Conservation (phyloP, 2,888 invertebrate species). For the Esperia sulphurella region DNA sequence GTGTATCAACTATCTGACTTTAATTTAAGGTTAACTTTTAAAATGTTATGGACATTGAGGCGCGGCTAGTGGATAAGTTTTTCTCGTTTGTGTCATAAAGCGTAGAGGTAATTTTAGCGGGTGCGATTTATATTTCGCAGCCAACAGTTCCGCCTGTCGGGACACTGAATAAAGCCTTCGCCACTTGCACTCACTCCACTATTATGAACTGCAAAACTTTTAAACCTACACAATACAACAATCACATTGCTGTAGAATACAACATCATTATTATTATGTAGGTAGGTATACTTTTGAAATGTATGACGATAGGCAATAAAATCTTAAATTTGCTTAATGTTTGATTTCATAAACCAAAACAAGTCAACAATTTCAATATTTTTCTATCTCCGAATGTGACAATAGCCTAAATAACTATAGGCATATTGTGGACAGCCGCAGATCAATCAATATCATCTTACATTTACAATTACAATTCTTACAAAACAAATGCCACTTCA, state of each 20-base stretch:
- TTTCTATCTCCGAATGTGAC: too few species aligned
- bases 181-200: slow-evolving; percentile 30
- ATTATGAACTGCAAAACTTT: slow-evolving; percentile 11
- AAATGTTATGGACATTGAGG: slow-evolving; percentile 32
- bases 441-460: too few species aligned
- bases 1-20: neutral
- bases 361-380: too few species aligned
- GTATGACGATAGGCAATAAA: too few species aligned
- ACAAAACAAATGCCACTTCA: too few species aligned
- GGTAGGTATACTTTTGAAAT: too few species aligned
- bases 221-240: slow-evolving; percentile 11
- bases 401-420: too few species aligned
- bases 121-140: slow-evolving; percentile 61
- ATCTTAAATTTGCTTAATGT: too few species aligned
- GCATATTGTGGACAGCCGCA: too few species aligned
- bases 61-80: slow-evolving; percentile 42
- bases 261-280: neutral
- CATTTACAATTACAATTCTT: too few species aligned
- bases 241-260: slow-evolving; percentile 7
- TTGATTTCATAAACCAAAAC: too few species aligned
- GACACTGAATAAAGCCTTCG: slow-evolving; percentile 50
- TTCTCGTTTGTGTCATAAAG: slow-evolving; percentile 58
- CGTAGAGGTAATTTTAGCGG: slow-evolving; percentile 58
- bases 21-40: neutral
- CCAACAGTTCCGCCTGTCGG: slow-evolving; percentile 43